Conservation (phyloP, 2,113 vertebrate genomes). For the Oreotrochilus melanogaster region DNA sequence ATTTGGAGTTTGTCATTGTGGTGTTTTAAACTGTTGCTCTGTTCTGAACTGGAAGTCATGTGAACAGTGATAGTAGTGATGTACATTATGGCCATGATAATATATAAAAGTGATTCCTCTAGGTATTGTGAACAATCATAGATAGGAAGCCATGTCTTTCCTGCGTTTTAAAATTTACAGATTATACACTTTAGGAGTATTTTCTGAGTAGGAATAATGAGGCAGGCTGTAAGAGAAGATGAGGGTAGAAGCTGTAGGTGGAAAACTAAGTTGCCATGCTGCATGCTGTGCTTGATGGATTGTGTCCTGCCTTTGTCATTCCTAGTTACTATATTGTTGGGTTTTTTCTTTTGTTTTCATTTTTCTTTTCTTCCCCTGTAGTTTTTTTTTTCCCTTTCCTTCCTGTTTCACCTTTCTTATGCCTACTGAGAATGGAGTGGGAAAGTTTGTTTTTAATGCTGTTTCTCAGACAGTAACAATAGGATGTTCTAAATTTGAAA, state of each 20-base stretch:
- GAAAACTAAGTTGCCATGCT: neutral
- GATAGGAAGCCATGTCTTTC: neutral
- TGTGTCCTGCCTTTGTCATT: neutral
- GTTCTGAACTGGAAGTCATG: neutral
- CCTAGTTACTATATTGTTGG: neutral
- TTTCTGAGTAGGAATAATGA: neutral
- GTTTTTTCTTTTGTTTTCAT: neutral
- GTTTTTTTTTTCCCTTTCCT: neutral
- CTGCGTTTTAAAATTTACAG: neutral
- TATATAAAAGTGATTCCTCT: neutral
- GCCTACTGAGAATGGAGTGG: neutral
- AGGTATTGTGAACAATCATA: neutral
- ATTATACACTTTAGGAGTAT: neutral
- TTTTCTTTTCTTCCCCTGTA: neutral
- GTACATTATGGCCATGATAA: neutral
- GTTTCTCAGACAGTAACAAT: neutral
- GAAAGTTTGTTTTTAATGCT: neutral
- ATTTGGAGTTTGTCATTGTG: neutral
- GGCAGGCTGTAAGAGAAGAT: neutral
- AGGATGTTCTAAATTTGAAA: neutral
- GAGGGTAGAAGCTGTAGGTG: neutral
- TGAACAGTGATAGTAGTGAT: neutral
- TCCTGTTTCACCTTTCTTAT: neutral
- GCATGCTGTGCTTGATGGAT: accelerated
- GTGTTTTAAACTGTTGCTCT: neutral